A percentile compares a stretch with the other conserved stretches of the same genome.
phyloP scores from a whole-genome alignment of 2,888 invertebrate species.

The Hemithea aestivaria region DNA sequence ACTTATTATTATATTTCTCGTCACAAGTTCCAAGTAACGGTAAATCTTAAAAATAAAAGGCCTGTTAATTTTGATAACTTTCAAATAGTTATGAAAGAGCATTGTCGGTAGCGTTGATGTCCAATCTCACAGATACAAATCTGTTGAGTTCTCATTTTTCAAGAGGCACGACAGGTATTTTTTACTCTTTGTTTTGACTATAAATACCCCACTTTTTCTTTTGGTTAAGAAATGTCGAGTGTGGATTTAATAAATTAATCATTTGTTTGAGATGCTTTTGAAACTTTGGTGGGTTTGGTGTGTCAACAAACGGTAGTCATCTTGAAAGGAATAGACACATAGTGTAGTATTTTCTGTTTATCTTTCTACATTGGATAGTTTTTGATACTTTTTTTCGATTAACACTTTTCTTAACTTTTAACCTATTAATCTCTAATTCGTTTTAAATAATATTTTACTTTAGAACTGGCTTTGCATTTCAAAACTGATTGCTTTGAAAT shows the following conservation, averaged over 20 bases:
- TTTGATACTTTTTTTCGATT: too few species aligned
- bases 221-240: slow-evolving; percentile 6
- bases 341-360: too few species aligned
- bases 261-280: too few species aligned
- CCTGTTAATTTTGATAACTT: slow-evolving; percentile 14
- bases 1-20: slow-evolving; percentile 6
- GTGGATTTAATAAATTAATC: slow-evolving; percentile 3
- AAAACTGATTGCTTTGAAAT: too few species aligned
- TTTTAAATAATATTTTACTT: too few species aligned
- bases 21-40: slow-evolving; percentile 16
- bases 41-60: slow-evolving; percentile 18
- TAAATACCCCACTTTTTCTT: slow-evolving; percentile 12
- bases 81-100: slow-evolving; percentile 26
- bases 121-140: slow-evolving; percentile 19
- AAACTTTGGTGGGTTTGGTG: too few species aligned
- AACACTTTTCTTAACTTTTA: too few species aligned
- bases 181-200: slow-evolving; percentile 18
- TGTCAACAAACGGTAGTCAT: too few species aligned
- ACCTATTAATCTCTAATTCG: too few species aligned
- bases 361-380: too few species aligned
- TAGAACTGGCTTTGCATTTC: too few species aligned
- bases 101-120: slow-evolving; percentile 19
- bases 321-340: too few species aligned
- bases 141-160: slow-evolving; percentile 21
- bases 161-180: slow-evolving; percentile 12